These are phyloP conservation scores for Drosophila pallidifrons DNA, from an alignment of 1,140 invertebrate species.

Conservation along the genomic window DNA sequence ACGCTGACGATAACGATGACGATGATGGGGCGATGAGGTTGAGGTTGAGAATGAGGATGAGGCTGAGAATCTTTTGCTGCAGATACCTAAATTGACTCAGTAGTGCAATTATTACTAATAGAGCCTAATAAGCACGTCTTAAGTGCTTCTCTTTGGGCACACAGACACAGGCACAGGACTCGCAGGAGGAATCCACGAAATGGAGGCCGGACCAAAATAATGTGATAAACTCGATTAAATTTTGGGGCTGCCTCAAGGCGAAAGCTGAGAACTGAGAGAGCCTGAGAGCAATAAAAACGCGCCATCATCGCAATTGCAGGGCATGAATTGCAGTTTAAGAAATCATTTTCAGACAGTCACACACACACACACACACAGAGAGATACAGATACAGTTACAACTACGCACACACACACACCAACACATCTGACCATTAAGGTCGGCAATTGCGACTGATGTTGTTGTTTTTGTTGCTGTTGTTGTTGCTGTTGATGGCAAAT, in stretches of 20 bases:
- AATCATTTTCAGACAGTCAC: slow-evolving; percentile 51
- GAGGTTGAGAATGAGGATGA: neutral
- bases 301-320: slow-evolving; percentile 77
- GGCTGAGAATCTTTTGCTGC: slow-evolving; percentile 37
- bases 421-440: slow-evolving; percentile 78
- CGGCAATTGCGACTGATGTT: slow-evolving; percentile 66
- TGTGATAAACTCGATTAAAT: slow-evolving; percentile 79
- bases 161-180: slow-evolving; percentile 1
- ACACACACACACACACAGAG: slow-evolving; percentile 27
- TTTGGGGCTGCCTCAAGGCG: slow-evolving; percentile 32
- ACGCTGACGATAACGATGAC: slow-evolving; percentile 1
- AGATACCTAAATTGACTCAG: slow-evolving; percentile 78
- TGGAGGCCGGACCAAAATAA: slow-evolving; percentile 54
- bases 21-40: neutral
- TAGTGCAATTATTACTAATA: slow-evolving; percentile 82
- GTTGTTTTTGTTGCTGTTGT: slow-evolving; percentile 46
- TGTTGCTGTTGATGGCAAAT: slow-evolving; percentile 2
- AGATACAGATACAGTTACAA: slow-evolving; percentile 8
- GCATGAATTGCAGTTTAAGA: slow-evolving; percentile 81
- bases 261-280: neutral
- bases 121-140: slow-evolving; percentile 78
- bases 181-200: slow-evolving; percentile 1
- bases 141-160: slow-evolving; percentile 51
- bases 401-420: slow-evolving; percentile 3
- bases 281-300: slow-evolving; percentile 68